Conservation (phyloP, 2,113 vertebrate species). For the Peucedramus taeniatus region DNA sequence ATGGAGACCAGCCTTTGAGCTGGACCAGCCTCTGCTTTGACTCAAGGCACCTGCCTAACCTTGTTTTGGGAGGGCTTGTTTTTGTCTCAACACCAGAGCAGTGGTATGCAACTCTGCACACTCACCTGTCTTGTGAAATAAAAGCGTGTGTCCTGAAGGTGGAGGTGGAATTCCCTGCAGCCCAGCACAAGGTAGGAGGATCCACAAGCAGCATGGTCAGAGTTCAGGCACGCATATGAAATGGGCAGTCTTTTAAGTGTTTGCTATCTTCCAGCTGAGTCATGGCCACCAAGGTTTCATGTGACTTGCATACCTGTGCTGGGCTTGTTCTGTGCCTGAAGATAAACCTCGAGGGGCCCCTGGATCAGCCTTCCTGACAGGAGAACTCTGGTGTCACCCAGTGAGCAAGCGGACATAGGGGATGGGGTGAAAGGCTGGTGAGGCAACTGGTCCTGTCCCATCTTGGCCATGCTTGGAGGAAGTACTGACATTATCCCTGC, state of each 20-base stretch:
- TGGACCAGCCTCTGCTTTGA: not conserved
- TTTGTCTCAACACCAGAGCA: not conserved
- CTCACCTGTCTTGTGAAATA: not conserved
- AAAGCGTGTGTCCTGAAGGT: not conserved
- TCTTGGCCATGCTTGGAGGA: not conserved
- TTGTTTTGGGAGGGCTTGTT: not conserved
- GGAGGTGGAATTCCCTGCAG: not conserved
- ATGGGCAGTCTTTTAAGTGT: fast-evolving
- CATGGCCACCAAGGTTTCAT: not conserved
- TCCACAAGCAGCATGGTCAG: fast-evolving
- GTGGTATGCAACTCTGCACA: not conserved
- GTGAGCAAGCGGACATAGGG: not conserved
- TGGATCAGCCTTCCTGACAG: not conserved
- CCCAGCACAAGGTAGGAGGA: not conserved
- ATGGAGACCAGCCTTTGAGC: not conserved
- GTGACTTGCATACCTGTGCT: not conserved
- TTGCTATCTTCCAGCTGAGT: not conserved
- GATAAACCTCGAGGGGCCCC: not conserved
- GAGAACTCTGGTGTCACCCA: not conserved
- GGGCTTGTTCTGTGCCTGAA: not conserved
- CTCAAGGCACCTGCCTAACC: not conserved
- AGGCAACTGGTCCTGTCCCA: not conserved
- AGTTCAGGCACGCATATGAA: not conserved
- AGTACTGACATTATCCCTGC: not conserved
- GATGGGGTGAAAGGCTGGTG: not conserved